Evolutionary conservation across 2,888 invertebrate genomes (phyloP), one percentile per base, ranked within the genome.

Genomic region (Cantharis rufa): DNA sequence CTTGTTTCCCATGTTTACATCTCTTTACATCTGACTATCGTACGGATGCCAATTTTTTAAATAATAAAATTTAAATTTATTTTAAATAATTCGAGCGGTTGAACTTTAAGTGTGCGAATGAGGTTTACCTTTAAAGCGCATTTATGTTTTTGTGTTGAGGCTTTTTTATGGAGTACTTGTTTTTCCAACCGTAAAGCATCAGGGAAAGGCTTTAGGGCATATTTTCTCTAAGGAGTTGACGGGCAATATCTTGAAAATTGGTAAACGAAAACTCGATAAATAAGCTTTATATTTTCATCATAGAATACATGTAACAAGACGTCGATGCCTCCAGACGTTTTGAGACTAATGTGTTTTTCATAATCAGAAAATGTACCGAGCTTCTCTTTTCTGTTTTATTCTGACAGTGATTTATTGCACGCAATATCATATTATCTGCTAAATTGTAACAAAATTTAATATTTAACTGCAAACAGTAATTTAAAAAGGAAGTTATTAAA

Each of bases 1-100:
- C 75, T 78, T 78, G 75, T 78, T 78, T 74, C 74, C 74, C 71
- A 62, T 75, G 78, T 78, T 78, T 75, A 63, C 77, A 69, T 32
- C 72, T 64, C 69, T 70, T 69, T 63, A 15, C 75, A 75, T 78
- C 75, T 74, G 78, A 72, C 64, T 74, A 77, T 32, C 70, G 75
- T 75, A 71, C 62, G 71, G 74, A 62, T 77, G 70, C 70, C 71
- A 71, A 77, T 76, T 77, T 70, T 24, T 62, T n/a, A 10, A 48
- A 61, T 68, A 27, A 61, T 74, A 61, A 71, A 69, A 70, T 48
- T 48, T n/a, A 48, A 48, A 48, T 48, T 48, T 48, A 48, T 48
- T 48, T 48, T 48, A n/a, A 48, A 48, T 9, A 48, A 48, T 48
- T 48, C 48, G 48, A 48, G 48, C 48, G 64, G 64, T 13, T 18